Base-by-base conservation (phyloP, 2,113 vertebrate species). In the Fregata magnificens region DNA sequence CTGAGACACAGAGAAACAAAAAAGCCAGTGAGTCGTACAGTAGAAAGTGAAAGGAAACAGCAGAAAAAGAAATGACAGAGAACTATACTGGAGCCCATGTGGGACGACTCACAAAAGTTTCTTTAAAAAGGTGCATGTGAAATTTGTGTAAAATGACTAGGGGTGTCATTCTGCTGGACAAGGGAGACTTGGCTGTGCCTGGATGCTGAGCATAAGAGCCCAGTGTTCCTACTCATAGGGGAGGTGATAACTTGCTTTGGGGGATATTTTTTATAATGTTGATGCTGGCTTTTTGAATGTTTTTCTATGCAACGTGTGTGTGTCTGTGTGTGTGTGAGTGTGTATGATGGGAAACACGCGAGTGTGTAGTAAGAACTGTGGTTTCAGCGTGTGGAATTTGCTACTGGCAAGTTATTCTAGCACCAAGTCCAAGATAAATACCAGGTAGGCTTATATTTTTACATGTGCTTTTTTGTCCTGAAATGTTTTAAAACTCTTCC, bases 331-430 rank as follows among this genome's bases (percentile, higher is more conserved):
- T 88, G 88, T 93, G 90, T 67, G 93, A 94, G 95, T 94, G 94
- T 80, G 85, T 73, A 65, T 92, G 97, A 97, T 94, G 91, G 90
- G 97, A 96, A 97, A 96, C 95, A 97, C 38, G 8, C 66, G 3
- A 97, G 61, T 38, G 74, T 77, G 44, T 63, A 94, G 76, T 70
- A 76, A 90, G 93, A 94, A 96, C 96, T 95, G 90, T 95, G 95
- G 96, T 93, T 95, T 93, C 91, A 96, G 86, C 86, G 92, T 96
- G 88, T 97, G 92, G 97, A 98, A 98, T 97, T 96, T 97, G 97
- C 96, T 97, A 97, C 96, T 97, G 96, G 97, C 97, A 97, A 97
- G 96, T 97, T 97, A 93, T 97, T 97, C 92, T 94, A 96, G 88
- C 45, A 63, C 50, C 6, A 5, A 94, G 81, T 96, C 97, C 97